Evolutionary conservation across 2,797 vertebrate species (phyloP), one percentile per base, ranked within the genome.

Genomic region (Propithecus perrieri): DNA sequence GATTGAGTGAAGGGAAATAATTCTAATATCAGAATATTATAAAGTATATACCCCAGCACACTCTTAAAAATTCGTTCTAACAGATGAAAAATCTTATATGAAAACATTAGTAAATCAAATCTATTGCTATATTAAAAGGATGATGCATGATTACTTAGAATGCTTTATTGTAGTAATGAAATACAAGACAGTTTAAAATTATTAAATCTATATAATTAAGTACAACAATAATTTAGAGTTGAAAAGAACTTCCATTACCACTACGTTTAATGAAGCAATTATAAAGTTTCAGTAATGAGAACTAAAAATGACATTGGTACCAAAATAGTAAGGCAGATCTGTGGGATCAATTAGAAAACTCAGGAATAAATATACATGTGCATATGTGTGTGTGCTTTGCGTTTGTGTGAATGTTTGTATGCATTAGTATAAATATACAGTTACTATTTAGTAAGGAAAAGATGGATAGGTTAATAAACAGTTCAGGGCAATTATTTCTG

Each of bases 181-280:
- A 38, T 35, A 81, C 4, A 61, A 85, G 46, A 35, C 38, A 79
- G 28, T 71, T 94, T 61, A 65, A 91, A 85, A 85, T 61, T 90
- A 87, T 78, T 89, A 57, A 41, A 90, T 78, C 5, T 83, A 59
- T 48, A 38, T 65, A 81, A 91, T 53, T 76, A 93, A 81, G 15
- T 6, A 57, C 30, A 94, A 75, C 2, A 85, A 92, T 83, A 92
- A 85, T 33, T 89, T 63, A 89, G 28, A 67, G 15, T 81, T 80
- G 67, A 69, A 96, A 92, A 90, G 53, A 84, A 85, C 8, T 85
- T 85, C 30, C 33, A 85, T 89, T 81, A 71, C 38, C 14, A 50
- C 22, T 89, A 28, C 33, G 18, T 46, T 81, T 76, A 95, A 80
- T 17, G 84, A 81, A 76, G 28, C 30, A 76, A 57, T 78, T 80